These are phyloP conservation scores for Dasyornis broadbenti DNA, from an alignment of 2,113 vertebrate species.

Conservation along the genomic window DNA sequence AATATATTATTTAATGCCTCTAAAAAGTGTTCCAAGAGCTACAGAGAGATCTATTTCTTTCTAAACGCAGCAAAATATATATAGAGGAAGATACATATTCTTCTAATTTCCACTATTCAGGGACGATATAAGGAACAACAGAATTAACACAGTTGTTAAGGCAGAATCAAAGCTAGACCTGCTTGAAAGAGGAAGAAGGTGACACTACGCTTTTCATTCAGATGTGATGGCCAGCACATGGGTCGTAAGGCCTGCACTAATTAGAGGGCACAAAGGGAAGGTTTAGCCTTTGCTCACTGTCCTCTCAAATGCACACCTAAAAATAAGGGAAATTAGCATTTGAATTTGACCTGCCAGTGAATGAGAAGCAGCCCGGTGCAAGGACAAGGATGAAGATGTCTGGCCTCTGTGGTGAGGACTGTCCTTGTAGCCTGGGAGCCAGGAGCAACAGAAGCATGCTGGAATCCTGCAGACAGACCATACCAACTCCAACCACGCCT, in stretches of 20 bases:
- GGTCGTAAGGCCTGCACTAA: neutral
- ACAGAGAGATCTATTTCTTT: neutral
- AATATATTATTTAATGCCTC: neutral
- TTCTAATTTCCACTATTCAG: neutral
- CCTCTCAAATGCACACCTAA: neutral
- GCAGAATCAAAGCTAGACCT: neutral
- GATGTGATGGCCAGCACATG: neutral
- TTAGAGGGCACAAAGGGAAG: neutral
- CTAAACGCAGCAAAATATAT: neutral
- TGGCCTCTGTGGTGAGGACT: neutral
- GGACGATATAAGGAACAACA: neutral
- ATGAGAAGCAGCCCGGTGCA: neutral
- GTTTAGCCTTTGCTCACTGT: neutral
- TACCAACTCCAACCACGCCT: neutral
- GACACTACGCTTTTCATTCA: neutral
- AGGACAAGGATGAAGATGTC: neutral
- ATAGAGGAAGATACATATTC: neutral
- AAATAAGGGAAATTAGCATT: neutral
- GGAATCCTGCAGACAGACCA: neutral
- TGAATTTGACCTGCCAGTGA: neutral
- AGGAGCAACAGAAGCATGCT: neutral
- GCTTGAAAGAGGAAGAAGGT: neutral
- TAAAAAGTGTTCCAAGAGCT: neutral
- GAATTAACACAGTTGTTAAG: neutral
- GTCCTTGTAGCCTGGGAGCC: neutral